A percentile compares a stretch with the other conserved stretches of the same genome.
phyloP scores from a whole-genome alignment of 1,140 invertebrate genomes.

The Trichomalopsis sarcophagae region DNA sequence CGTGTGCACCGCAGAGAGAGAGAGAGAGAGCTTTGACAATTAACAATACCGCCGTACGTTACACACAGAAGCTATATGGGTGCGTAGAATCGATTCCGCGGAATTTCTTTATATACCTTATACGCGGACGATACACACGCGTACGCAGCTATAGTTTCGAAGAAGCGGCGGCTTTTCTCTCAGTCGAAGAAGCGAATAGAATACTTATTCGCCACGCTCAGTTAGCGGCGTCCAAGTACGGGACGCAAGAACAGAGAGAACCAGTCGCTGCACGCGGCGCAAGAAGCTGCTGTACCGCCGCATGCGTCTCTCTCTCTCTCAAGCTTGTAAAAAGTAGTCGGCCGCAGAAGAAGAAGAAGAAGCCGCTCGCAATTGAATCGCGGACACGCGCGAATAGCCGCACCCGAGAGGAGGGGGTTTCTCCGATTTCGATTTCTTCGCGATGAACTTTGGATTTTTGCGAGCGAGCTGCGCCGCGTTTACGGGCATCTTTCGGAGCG shows the following conservation, averaged over 20 bases:
- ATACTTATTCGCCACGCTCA: slow-evolving; percentile 64
- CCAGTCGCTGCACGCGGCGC: slow-evolving; percentile 33
- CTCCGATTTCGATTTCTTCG: neutral
- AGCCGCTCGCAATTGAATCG: neutral
- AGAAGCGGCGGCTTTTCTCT: slow-evolving; percentile 53
- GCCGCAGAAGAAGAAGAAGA: too few species aligned
- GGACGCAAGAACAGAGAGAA: slow-evolving; percentile 18
- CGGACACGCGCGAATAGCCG: neutral
- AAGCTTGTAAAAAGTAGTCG: slow-evolving; percentile 40
- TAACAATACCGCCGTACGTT: neutral
- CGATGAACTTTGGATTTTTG: slow-evolving; percentile 1
- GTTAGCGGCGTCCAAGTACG: slow-evolving; percentile 52
- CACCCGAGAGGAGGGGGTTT: neutral
- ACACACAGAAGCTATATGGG: neutral
- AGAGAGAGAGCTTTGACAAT: neutral
- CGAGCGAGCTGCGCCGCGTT: neutral
- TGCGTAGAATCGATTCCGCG: slow-evolving; percentile 19
- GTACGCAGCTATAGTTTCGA: slow-evolving; percentile 46
- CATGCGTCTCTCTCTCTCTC: neutral
- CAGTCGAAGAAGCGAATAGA: slow-evolving; percentile 54
- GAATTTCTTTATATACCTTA: slow-evolving; percentile 28
- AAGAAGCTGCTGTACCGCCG: neutral
- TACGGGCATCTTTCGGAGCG: slow-evolving; percentile 21
- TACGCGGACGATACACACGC: neutral
- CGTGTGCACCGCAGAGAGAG: neutral